These are phyloP conservation scores for Pantherophis alleghaniensis DNA, from an alignment of 2,797 vertebrate species.

Conservation along the genomic window DNA sequence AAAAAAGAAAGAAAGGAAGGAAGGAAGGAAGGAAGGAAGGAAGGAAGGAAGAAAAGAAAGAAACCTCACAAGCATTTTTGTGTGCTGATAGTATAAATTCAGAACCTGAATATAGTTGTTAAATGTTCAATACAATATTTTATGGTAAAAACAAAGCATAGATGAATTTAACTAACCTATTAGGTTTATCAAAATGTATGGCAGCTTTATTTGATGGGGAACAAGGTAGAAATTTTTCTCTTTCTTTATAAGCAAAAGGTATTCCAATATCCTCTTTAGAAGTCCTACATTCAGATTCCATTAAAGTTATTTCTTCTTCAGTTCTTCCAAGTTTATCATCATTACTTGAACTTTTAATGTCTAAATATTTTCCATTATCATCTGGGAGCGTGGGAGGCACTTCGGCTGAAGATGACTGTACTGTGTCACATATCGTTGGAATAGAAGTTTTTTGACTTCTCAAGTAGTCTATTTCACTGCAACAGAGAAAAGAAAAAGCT, in stretches of 20 bases:
- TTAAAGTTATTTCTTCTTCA: slow-evolving; percentile 58
- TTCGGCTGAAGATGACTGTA: slow-evolving; percentile 69
- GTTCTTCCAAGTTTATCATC: slow-evolving; percentile 63
- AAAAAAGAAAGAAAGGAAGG: too few species aligned
- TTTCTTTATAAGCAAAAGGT: slow-evolving; percentile 69
- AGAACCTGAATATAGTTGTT: not conserved
- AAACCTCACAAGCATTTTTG: not conserved
- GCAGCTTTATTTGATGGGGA: slow-evolving; percentile 70
- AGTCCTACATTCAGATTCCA: slow-evolving; percentile 62
- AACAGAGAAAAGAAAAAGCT: slow-evolving; percentile 43
- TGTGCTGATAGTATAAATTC: not conserved
- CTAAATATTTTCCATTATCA: slow-evolving; percentile 85
- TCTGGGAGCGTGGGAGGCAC: slow-evolving; percentile 74
- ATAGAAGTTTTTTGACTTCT: slow-evolving; percentile 80
- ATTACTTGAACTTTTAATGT: slow-evolving; percentile 73
- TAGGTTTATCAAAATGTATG: slow-evolving; percentile 90
- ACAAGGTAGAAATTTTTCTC: slow-evolving; percentile 70
- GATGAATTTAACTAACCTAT: slow-evolving; percentile 80
- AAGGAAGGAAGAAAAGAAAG: too few species aligned
- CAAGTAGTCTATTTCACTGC: slow-evolving; percentile 90
- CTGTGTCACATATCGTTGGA: slow-evolving; percentile 70
- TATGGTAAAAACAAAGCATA: not conserved
- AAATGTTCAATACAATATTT: not conserved
- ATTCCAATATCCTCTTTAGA: slow-evolving; percentile 65
- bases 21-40: too few species aligned